Evolutionary conservation across 2,113 vertebrate genomes (phyloP).

Genomic region (Rostratula benghalensis): DNA sequence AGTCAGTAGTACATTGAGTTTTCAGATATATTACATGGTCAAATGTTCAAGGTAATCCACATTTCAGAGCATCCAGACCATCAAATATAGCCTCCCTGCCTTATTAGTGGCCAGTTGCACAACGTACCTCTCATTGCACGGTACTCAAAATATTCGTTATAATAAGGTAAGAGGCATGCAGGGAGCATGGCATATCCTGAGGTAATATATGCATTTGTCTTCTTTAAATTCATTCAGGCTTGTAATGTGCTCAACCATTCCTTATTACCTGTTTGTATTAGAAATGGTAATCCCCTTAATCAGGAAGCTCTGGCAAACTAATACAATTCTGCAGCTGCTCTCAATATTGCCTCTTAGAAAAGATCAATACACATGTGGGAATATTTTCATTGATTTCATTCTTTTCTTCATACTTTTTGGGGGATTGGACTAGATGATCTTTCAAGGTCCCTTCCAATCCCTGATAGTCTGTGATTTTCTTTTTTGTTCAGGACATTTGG

Average conservation of each 20-base stretch:
- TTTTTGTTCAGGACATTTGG: not conserved
- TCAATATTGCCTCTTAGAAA: not conserved
- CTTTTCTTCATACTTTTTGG: not conserved
- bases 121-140: not conserved
- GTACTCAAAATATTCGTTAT: not conserved
- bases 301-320: not conserved
- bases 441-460: no score
- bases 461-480: no score
- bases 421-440: no score
- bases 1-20: not conserved
- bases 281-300: not conserved
- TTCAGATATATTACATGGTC: not conserved
- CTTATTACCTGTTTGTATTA: slow-evolving; percentile 9
- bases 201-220: not conserved
- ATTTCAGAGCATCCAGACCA: not conserved
- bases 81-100: not conserved
- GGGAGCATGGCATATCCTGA: not conserved
- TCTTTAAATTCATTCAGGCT: slow-evolving; percentile 8
- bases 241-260: slow-evolving; percentile 7
- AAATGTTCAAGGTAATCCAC: not conserved
- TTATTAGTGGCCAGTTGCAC: not conserved
- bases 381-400: not conserved
- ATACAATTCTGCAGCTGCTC: not conserved
- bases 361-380: not conserved
- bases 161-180: not conserved